A percentile compares a stretch with the other conserved stretches of the same genome.
Evolutionary conservation across 1,140 invertebrate genomes (phyloP).

Genomic region (Drosophila pandora): DNA sequence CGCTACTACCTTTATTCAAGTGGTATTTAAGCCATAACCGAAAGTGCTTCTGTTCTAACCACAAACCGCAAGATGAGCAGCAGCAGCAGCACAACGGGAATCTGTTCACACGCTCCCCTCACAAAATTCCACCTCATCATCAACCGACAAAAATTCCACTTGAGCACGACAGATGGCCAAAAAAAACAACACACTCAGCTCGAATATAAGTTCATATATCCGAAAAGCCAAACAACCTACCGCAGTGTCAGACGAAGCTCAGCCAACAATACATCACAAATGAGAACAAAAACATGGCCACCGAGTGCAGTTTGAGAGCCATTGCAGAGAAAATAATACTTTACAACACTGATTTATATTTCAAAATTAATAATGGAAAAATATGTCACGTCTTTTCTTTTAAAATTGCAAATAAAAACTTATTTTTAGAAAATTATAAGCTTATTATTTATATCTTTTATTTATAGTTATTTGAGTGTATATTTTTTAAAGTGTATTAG

Average conservation of each 20-base stretch:
- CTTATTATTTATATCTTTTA: not conserved
- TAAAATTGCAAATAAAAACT: not conserved
- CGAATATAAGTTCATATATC: conserved; percentile 47
- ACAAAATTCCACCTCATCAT: conserved; percentile 11
- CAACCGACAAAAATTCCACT: conserved; percentile 41
- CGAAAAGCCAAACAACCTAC: conserved; percentile 56
- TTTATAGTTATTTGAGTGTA: not conserved
- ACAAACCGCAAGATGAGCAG: conserved; percentile 16
- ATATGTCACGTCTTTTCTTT: not conserved
- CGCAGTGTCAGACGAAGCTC: conserved; percentile 61
- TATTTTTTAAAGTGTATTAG: not conserved
- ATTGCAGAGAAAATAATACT: conserved; percentile 2
- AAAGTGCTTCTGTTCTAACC: conserved; percentile 42
- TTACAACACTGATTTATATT: not conserved
- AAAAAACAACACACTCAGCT: conserved; percentile 19
- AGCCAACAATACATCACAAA: conserved; percentile 47
- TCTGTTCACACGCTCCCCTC: conserved; percentile 44
- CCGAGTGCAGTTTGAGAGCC: conserved; percentile 31
- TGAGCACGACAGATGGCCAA: conserved; percentile 55
- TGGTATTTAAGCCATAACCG: conserved; percentile 24
- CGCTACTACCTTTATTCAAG: not conserved
- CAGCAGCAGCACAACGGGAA: conserved; percentile 12
- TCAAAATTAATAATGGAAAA: not conserved
- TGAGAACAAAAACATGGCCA: conserved; percentile 33
- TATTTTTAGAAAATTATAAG: not conserved